These are phyloP conservation scores for Zaprionus africanus DNA, from an alignment of 1,140 invertebrate genomes.

Conservation along the genomic window DNA sequence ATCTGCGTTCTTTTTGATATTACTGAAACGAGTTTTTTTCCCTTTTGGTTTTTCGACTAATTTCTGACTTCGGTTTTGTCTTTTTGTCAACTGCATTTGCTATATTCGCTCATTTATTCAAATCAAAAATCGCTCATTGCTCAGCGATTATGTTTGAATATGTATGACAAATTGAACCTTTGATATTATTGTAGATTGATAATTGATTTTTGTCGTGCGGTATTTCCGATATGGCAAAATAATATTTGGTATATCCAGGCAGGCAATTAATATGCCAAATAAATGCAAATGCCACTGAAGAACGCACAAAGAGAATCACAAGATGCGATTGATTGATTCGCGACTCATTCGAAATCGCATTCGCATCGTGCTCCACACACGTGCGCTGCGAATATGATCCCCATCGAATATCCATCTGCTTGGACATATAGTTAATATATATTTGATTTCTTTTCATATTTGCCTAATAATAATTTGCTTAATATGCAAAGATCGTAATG, in stretches of 20 bases:
- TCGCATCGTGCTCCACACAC: constrained; percentile 25
- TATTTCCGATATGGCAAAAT: constrained; percentile 47
- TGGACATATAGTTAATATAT: constrained; percentile 15
- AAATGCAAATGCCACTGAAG: constrained; percentile 28
- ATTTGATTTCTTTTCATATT: constrained; percentile 30
- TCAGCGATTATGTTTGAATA: constrained; percentile 38
- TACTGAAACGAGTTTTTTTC: constrained; percentile 31
- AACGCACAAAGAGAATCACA: constrained; percentile 6
- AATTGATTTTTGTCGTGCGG: constrained; percentile 34
- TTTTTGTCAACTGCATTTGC: not conserved
- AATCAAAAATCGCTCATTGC: constrained; percentile 42
- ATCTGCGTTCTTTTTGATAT: constrained; percentile 3
- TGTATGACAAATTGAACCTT: constrained; percentile 47
- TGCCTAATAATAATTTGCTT: constrained; percentile 35
- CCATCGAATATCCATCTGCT: constrained; percentile 1
- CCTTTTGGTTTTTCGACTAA: not conserved
- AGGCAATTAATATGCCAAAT: constrained; percentile 35
- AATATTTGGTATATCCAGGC: constrained; percentile 26
- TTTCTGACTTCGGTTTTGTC: not conserved
- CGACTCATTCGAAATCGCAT: not conserved
- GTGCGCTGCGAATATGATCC: constrained; percentile 23
- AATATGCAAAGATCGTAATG: constrained; percentile 47
- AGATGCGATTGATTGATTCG: constrained; percentile 29
- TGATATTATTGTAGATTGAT: constrained; percentile 33
- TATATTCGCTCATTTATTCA: constrained; percentile 3